Percentiles rank a stretch among this genome's conserved stretches.
Evolutionary conservation across 1,140 invertebrate genomes (phyloP).

Genomic region (Brachionus rubens): DNA sequence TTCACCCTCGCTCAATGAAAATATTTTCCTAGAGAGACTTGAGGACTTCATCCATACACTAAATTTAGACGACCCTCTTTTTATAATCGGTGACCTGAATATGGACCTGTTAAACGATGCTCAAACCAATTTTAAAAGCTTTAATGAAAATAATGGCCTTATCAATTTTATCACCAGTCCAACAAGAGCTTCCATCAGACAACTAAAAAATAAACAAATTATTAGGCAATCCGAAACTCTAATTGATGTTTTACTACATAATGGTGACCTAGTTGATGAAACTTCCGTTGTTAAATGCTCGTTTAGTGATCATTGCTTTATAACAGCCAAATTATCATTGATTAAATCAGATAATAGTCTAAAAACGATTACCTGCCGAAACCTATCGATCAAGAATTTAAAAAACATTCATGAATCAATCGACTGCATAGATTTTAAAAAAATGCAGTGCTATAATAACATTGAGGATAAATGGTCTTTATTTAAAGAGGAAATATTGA

Average conservation of each 20-base stretch:
- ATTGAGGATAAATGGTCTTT: neutral
- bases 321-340: neutral
- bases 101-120: neutral
- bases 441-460: neutral
- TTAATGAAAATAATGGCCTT: neutral
- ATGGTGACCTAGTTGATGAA: conserved; percentile 2
- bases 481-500: neutral
- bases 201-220: neutral
- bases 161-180: neutral
- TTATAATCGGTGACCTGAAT: too few species aligned
- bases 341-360: neutral
- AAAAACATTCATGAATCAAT: too few species aligned
- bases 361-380: neutral
- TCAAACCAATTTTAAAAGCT: neutral
- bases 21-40: neutral
- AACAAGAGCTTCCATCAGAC: neutral
- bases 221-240: neutral
- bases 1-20: neutral
- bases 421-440: neutral
- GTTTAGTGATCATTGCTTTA: neutral
- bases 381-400: neutral
- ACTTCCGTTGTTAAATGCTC: too few species aligned
- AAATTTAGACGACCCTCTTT: too few species aligned
- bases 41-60: too few species aligned
- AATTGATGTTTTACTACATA: neutral